These are phyloP conservation scores for Hippolais icterina DNA, from an alignment of 2,113 vertebrate genomes.

Conservation along the genomic window DNA sequence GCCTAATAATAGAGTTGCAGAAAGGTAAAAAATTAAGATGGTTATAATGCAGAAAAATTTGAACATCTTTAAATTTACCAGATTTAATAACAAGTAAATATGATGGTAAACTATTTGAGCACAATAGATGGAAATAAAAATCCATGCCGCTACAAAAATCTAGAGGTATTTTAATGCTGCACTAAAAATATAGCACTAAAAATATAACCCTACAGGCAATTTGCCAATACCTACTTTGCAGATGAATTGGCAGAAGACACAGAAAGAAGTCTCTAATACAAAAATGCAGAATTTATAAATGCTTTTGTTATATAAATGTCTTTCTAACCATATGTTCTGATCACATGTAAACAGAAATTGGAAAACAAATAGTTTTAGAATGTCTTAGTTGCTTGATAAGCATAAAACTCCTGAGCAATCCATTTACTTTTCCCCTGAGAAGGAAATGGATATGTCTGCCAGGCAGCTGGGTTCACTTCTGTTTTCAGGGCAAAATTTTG, in stretches of 20 bases:
- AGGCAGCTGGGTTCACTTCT: conserved; percentile 9
- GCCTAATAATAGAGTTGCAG: not conserved
- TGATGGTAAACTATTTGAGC: not conserved
- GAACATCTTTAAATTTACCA: not conserved
- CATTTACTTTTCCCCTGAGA: conserved; percentile 14
- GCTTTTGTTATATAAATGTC: not conserved
- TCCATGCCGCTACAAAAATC: not conserved
- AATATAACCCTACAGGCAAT: not conserved
- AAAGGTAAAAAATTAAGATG: not conserved
- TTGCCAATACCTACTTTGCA: conserved; percentile 19
- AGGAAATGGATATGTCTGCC: conserved; percentile 42
- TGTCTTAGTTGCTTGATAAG: conserved; percentile 32
- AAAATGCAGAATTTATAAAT: not conserved
- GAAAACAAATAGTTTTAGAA: not conserved
- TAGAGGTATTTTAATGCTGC: not conserved
- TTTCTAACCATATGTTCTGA: not conserved
- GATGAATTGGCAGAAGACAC: not conserved
- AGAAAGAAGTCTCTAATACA: not conserved
- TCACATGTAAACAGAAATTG: not conserved
- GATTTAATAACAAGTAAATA: not conserved
- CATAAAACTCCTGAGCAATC: conserved; percentile 46
- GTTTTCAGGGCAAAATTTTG: not conserved
- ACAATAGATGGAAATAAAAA: not conserved
- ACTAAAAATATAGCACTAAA: not conserved
- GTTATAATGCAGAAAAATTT: not conserved